A percentile compares a stretch with the other conserved stretches of the same genome.
These are phyloP conservation scores for Orthonevra nobilis DNA, from an alignment of 2,888 invertebrate genomes.

Conservation along the genomic window DNA sequence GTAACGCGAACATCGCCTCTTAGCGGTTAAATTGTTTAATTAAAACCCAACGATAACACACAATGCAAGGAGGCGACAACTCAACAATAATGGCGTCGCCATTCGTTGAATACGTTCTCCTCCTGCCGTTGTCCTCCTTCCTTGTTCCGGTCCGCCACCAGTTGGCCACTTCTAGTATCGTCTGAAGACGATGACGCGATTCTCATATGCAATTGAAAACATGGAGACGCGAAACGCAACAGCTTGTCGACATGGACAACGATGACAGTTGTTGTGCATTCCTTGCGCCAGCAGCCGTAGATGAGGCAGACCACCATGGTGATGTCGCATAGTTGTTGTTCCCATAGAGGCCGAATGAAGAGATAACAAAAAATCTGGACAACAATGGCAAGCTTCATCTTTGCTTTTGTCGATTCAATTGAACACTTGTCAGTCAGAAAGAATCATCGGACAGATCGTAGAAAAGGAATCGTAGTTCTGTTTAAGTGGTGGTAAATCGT, in stretches of 20 bases:
- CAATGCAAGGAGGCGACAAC: slow-evolving; percentile 65
- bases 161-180: too few species aligned
- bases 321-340: slow-evolving; percentile 21
- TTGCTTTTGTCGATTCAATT: slow-evolving; percentile 8
- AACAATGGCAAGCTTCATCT: not conserved
- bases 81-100: slow-evolving; percentile 62
- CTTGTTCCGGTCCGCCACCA: slow-evolving; percentile 5
- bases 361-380: slow-evolving; percentile 17
- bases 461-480: too few species aligned
- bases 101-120: slow-evolving; percentile 25
- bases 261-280: slow-evolving; percentile 35
- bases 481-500: not conserved
- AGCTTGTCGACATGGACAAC: slow-evolving; percentile 24
- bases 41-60: slow-evolving; percentile 71
- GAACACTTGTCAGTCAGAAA: slow-evolving; percentile 1
- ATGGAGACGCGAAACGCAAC: slow-evolving; percentile 29
- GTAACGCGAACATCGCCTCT: slow-evolving; percentile 64
- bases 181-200: not conserved
- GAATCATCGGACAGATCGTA: too few species aligned
- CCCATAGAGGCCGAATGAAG: slow-evolving; percentile 15
- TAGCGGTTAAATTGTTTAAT: slow-evolving; percentile 72
- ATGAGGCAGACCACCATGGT: slow-evolving; percentile 46
- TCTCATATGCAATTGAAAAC: slow-evolving; percentile 30
- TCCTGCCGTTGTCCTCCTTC: not conserved
- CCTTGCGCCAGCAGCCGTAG: slow-evolving; percentile 1